Evolutionary conservation across 1,140 invertebrate species (phyloP), one percentile per base, ranked within the genome.

Genomic region (Platorchestia sp.): DNA sequence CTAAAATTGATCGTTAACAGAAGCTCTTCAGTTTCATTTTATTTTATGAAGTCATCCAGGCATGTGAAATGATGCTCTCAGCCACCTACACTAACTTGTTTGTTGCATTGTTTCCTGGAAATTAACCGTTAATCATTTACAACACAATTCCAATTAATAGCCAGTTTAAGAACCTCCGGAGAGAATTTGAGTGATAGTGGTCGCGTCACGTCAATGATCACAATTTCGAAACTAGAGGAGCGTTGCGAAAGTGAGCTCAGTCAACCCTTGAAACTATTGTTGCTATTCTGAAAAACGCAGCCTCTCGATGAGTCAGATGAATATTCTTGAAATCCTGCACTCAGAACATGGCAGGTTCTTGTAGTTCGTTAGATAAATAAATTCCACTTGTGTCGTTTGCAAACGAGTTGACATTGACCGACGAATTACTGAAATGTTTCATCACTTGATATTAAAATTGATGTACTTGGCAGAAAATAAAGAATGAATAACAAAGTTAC

Each of bases 211-310:
- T 10, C 14, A 75, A 19, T 75, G 59, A 75, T 75, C 27, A 75
- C 36, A 10, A 36, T 75, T 90, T 42, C 87, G 44, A 42, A 90
- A 90, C 44, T 44, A 41, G 41, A 45, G 7, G 19, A 93, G 44
- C 44, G 44, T 45, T 93, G 43, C 45, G 91, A 45, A 44, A 93
- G 43, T 14, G 91, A n/a, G n/a, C 27, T 42, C 91, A 93, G 6
- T 93, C 41, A 44, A 93, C 44, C 91, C 91, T 93, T 45, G 43
- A 45, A 93, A 93, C 41, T 93, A 93, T 93, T 93, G 44, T 6
- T 40, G 91, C 91, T 27, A 93, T 93, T 93, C 45, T 93, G 91
- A 44, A 93, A 93, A 93, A 41, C 91, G 91, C 45, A 93, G 40
- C 91, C 40, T 19, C 87, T 91, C 86, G 86, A 14, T 5, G 41